Evolutionary conservation across 2,888 invertebrate genomes (phyloP).

Genomic region (Aleiodes testaceus): DNA sequence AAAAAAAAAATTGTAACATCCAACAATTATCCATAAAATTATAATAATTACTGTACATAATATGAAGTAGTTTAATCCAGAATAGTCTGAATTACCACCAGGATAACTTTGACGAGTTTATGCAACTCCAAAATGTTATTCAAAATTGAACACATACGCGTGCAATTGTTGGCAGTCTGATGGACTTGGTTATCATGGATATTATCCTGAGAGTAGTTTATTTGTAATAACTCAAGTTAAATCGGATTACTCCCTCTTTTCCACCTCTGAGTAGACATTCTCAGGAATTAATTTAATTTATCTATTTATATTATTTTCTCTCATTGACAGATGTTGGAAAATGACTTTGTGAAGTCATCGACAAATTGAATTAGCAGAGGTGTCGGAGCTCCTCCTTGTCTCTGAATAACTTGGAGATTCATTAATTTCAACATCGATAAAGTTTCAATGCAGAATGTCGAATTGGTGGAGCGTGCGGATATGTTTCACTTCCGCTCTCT

Average conservation of each 20-base stretch:
- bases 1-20: too few relatives aligned
- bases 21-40: too few relatives aligned
- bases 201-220: slow-evolving; percentile 7
- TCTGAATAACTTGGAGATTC: slow-evolving; percentile 26
- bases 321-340: background rate
- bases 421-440: slow-evolving; percentile 36
- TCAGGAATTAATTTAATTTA: slow-evolving; percentile 2
- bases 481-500: slow-evolving; percentile 25
- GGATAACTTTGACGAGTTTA: slow-evolving; percentile 35
- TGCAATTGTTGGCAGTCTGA: slow-evolving; percentile 22
- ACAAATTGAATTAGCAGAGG: slow-evolving; percentile 22
- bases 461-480: slow-evolving; percentile 14
- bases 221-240: slow-evolving; percentile 20
- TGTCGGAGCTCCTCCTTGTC: background rate
- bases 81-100: background rate
- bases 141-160: background rate
- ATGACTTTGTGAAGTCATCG: too few relatives aligned
- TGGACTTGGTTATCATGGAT: slow-evolving; percentile 19
- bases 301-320: background rate
- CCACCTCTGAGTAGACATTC: background rate
- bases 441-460: slow-evolving; percentile 26
- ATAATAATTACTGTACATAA: too few relatives aligned
- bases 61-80: background rate
- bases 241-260: background rate
- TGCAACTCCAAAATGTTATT: slow-evolving; percentile 9